Evolutionary conservation across 92 coral and sea anemone species (phyloP).

Genomic region (Phymanthus crucifer): DNA sequence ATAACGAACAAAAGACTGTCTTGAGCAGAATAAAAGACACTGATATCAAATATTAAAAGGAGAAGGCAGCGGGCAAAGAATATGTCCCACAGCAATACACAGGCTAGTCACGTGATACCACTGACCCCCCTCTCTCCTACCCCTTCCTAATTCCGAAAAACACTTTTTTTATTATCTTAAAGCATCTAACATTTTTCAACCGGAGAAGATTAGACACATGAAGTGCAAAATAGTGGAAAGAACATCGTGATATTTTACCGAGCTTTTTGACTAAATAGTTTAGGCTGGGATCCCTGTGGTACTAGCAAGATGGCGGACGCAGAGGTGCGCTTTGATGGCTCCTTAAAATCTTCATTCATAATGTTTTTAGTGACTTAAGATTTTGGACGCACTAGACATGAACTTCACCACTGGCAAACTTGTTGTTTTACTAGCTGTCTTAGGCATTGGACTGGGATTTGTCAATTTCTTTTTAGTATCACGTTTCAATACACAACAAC

Average conservation of each 20-base stretch:
- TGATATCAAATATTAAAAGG: not conserved
- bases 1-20: not conserved
- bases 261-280: not conserved
- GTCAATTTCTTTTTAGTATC: conserved; percentile 69
- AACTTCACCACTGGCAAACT: conserved; percentile 24
- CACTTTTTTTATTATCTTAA: not conserved
- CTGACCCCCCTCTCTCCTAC: not conserved
- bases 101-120: not conserved
- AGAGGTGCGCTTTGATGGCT: not conserved
- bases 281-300: not conserved
- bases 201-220: not conserved
- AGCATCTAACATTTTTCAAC: too few species aligned
- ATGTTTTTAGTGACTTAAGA: not conserved
- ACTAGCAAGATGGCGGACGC: not conserved
- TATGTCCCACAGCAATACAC: too few species aligned
- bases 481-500: conserved; percentile 9
- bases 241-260: too few species aligned
- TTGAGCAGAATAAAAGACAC: not conserved
- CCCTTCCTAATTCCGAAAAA: not conserved
- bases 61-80: too few species aligned
- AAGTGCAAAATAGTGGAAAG: not conserved
- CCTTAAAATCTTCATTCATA: not conserved
- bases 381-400: conserved; percentile 1
- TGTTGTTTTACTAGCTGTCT: conserved; percentile 48
- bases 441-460: conserved; percentile 59